A percentile compares a stretch with the other conserved stretches of the same genome.
Evolutionary conservation across 2,797 vertebrate species (phyloP).

Genomic region (Aulostomus chinensis): DNA sequence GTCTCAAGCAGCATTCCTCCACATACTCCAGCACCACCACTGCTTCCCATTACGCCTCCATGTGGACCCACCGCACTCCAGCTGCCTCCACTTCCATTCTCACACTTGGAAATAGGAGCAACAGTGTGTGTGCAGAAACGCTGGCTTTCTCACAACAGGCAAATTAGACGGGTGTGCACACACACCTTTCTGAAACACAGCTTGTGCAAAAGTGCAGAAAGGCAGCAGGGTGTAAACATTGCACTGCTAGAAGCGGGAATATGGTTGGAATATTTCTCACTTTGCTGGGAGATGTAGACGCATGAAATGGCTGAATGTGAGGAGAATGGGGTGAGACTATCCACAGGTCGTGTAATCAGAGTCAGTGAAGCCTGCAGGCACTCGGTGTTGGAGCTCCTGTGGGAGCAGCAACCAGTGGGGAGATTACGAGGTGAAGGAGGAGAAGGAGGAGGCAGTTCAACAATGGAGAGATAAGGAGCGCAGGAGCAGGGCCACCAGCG

Average conservation of each 20-base stretch:
- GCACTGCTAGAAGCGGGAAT: constrained; percentile 35
- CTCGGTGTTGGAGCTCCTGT: constrained; percentile 11
- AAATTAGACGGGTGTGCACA: constrained; percentile 31
- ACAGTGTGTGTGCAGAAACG: constrained; percentile 3
- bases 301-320: constrained; percentile 32
- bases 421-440: constrained; percentile 27
- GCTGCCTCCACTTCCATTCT: constrained; percentile 16
- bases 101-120: not conserved
- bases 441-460: constrained; percentile 22
- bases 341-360: constrained; percentile 52
- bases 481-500: constrained; percentile 19
- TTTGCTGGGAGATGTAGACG: constrained; percentile 26
- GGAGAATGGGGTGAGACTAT: constrained; percentile 37
- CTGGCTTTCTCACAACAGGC: constrained; percentile 18
- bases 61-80: constrained; percentile 10
- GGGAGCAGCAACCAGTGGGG: constrained; percentile 20
- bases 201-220: constrained; percentile 24
- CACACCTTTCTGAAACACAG: constrained; percentile 18
- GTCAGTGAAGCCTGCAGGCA: constrained; percentile 26
- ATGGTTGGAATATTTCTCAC: constrained; percentile 43
- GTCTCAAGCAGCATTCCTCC: constrained; percentile 26
- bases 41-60: constrained; percentile 34
- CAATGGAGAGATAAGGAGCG: constrained; percentile 35
- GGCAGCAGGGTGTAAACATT: constrained; percentile 41
- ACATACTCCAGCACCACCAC: constrained; percentile 28